These are phyloP conservation scores for Gymnoscopelus microlampas DNA, from an alignment of 2,797 vertebrate genomes.

Conservation along the genomic window DNA sequence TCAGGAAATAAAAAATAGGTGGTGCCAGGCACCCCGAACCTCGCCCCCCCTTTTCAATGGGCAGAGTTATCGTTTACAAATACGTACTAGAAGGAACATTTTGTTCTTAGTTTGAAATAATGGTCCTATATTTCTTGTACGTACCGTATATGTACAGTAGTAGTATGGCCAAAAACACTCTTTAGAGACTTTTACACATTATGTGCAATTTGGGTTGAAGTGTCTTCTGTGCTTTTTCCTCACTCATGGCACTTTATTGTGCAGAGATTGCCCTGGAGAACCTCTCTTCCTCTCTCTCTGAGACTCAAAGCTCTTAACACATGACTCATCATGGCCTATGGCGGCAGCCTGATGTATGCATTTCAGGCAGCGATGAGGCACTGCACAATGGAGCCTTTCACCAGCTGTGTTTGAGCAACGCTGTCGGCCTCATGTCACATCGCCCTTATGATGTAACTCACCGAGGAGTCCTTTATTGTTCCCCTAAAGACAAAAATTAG, in stretches of 20 bases:
- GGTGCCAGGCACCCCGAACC: too few relatives aligned
- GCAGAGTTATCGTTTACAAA: too few relatives aligned
- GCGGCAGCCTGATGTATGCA: background rate
- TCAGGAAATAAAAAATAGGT: constrained; percentile 36
- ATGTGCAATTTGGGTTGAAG: too few relatives aligned
- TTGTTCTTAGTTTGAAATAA: too few relatives aligned
- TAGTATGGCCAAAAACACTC: too few relatives aligned
- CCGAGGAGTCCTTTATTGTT: constrained; percentile 13
- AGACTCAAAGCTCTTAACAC: constrained; percentile 8
- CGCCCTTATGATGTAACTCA: constrained; percentile 42
- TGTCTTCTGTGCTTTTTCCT: too few relatives aligned
- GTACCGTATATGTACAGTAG: too few relatives aligned
- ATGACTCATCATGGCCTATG: constrained; percentile 18
- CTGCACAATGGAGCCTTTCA: constrained; percentile 54
- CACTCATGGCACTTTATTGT: too few relatives aligned
- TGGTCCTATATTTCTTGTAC: too few relatives aligned
- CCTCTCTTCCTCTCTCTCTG: background rate
- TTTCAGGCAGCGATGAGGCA: background rate
- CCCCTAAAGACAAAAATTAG: constrained; percentile 3
- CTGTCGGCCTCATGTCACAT: constrained; percentile 25
- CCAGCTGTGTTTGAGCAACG: constrained; percentile 21
- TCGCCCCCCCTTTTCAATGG: too few relatives aligned
- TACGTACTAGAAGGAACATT: too few relatives aligned
- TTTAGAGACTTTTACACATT: too few relatives aligned
- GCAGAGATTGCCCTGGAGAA: background rate